phyloP scores from a whole-genome alignment of 2,797 vertebrate genomes.

The Tenualosa ilisha region DNA sequence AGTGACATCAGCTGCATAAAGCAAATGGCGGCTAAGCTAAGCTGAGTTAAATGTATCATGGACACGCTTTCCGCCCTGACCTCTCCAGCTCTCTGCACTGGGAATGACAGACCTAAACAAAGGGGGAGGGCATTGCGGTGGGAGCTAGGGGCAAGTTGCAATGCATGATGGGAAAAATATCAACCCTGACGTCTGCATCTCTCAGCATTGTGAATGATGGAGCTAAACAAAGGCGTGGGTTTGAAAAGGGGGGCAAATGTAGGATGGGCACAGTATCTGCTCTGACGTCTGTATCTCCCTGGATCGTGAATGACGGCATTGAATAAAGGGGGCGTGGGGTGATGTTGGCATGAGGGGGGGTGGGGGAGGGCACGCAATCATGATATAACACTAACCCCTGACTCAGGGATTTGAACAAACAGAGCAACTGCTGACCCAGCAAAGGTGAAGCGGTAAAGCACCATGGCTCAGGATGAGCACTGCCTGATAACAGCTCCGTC shows the following conservation, averaged over 20 bases:
- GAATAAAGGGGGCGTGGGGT: background rate
- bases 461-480: background rate
- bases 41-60: background rate
- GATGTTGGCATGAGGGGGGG: background rate
- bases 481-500: background rate
- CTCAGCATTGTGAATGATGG: too few relatives aligned
- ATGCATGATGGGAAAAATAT: background rate
- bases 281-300: background rate
- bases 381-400: background rate
- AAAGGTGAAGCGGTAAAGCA: background rate
- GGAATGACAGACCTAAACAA: too few relatives aligned
- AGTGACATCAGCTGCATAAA: background rate
- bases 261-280: background rate
- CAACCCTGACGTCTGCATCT: too few relatives aligned
- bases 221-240: too few relatives aligned
- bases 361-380: background rate
- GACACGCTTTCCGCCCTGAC: background rate
- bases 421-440: background rate
- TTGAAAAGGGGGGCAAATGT: too few relatives aligned
- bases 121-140: too few relatives aligned
- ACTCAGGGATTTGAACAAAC: slow-evolving; percentile 1
- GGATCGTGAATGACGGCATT: background rate
- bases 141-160: too few relatives aligned
- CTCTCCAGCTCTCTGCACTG: background rate
- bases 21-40: background rate